Percentiles rank a stretch among this genome's conserved stretches.
Conservation (phyloP, 1,140 invertebrate genomes). For the Potamilus streckersoni region DNA sequence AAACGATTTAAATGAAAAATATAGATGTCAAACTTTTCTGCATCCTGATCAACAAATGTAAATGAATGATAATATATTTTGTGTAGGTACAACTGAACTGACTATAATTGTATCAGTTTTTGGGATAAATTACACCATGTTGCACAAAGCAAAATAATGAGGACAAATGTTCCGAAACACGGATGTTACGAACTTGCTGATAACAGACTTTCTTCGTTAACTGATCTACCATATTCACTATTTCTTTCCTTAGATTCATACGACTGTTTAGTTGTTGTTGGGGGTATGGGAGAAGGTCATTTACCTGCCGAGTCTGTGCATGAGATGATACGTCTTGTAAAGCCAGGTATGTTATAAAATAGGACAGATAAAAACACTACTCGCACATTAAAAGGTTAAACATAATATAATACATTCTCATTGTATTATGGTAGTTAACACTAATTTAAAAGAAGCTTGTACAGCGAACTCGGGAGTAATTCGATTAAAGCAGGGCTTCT, state of each 20-base stretch:
- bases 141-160: neutral
- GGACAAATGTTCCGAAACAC: neutral
- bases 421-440: no score
- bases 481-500: no score
- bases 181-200: neutral
- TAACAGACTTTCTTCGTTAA: neutral
- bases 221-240: neutral
- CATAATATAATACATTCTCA: no score
- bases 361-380: no score
- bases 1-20: no score
- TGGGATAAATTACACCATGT: neutral
- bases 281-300: slow-evolving; percentile 69
- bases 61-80: neutral
- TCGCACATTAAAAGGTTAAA: no score
- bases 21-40: no score
- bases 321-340: slow-evolving; percentile 66
- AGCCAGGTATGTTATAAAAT: slow-evolving; percentile 52
- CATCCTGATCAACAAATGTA: no score
- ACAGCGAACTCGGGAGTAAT: no score
- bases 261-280: slow-evolving; percentile 59
- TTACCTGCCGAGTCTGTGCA: slow-evolving; percentile 60
- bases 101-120: neutral
- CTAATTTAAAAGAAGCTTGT: no score
- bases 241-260: slow-evolving; percentile 52
- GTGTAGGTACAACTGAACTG: neutral